Base-by-base conservation (phyloP, 64 coral and sea anemone genomes). In the Acropora tenuis region DNA sequence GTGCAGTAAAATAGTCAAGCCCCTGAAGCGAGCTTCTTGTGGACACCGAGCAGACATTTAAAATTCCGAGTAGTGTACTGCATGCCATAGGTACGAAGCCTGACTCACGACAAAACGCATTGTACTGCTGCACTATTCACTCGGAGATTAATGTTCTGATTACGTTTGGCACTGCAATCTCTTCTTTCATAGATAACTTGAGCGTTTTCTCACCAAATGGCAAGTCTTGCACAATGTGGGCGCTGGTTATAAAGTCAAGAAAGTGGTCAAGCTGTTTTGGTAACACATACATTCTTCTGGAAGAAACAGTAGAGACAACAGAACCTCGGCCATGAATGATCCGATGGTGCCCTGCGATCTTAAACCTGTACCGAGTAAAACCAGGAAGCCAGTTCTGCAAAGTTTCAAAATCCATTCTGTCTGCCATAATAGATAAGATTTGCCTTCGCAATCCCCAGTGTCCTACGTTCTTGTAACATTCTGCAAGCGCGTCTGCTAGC, bases 351-450 rank as follows among this genome's bases (percentile, higher is more conserved):
- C 30, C 30, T 30, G 30, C 30, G 30, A 30, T 30, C 30, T 30
- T 30, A 30, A 30, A 30, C 30, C 30, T 30, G 30, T 30, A 30
- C 30, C 88, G 19, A 46, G 63, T 90, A 45, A 90, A 60, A 50
- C 80, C 77, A 80, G 88, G 88, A 80, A 90, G 68, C 77, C 88
- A 82, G 65, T 72, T 18, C 59, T 91, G 65, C 19, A 90, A 61
- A 16, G 77, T 80, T 48, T 61, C 53, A 13, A 90, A 50, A 75
- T 77, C 80, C 49, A 80, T 61, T 44, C 80, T 90, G 46, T 90
- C 77, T 47, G 80, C 77, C 88, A 81, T 90, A 49, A 90, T 69
- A 50, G 77, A 90, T 80, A 90, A 90, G 53, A 90, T 90, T 59
- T 90, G 88, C 41, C 46, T 47, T 12, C 60, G 88, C 8, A 77